phyloP scores from a whole-genome alignment of 1,140 invertebrate genomes.

The Pseudomyrmex pallidus region DNA sequence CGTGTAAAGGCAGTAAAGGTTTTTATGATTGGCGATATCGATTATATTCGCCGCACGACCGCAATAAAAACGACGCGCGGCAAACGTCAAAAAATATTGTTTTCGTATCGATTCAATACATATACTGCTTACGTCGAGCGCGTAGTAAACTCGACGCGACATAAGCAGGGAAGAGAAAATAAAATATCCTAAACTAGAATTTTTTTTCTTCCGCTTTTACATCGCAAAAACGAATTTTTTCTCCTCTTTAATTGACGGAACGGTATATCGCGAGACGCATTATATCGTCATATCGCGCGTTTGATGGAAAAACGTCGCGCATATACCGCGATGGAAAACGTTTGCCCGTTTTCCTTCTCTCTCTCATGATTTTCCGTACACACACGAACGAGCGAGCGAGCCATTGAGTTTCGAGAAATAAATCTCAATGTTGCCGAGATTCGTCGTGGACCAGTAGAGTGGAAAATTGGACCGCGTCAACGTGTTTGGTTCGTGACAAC shows the following conservation, averaged over 20 bases:
- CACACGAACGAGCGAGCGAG: conserved; percentile 31
- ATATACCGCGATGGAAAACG: background rate
- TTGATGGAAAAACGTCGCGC: background rate
- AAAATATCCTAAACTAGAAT: conserved; percentile 23
- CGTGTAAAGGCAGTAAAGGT: background rate
- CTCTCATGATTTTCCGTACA: conserved; percentile 22
- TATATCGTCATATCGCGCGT: background rate
- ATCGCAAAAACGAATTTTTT: conserved; percentile 1
- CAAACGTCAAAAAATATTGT: conserved; percentile 46
- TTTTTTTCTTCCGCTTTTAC: background rate
- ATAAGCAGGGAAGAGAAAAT: background rate
- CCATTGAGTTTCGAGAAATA: conserved; percentile 62
- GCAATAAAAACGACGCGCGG: conserved; percentile 38
- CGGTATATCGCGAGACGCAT: background rate
- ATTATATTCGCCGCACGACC: background rate
- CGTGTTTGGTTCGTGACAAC: conserved; percentile 56
- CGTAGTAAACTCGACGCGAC: background rate
- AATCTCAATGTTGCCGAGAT: conserved; percentile 56
- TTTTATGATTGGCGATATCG: conserved; percentile 21
- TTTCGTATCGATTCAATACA: conserved; percentile 52
- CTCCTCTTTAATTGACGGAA: conserved; percentile 19
- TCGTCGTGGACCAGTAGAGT: conserved; percentile 52
- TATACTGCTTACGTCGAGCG: background rate
- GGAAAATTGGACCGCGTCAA: conserved; percentile 67
- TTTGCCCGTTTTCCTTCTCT: background rate